phyloP scores from a whole-genome alignment of 2,113 vertebrate genomes.

The Corythaeola cristata region DNA sequence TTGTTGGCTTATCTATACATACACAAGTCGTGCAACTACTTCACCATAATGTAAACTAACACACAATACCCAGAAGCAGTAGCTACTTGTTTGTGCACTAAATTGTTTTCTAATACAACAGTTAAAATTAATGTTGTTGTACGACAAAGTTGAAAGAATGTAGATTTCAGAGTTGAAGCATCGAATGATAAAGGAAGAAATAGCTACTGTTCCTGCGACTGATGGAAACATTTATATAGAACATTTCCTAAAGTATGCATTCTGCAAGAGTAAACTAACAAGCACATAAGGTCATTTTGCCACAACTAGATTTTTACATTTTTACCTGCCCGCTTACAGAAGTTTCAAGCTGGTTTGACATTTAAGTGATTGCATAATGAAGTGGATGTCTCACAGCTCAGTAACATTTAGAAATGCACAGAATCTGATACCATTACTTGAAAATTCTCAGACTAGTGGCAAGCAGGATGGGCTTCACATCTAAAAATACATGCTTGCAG shows the following conservation, averaged over 20 bases:
- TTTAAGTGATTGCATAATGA: slow-evolving; percentile 60
- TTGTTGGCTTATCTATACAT: slow-evolving; percentile 81
- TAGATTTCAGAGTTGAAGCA: neutral
- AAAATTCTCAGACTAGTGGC: slow-evolving; percentile 38
- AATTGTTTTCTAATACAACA: neutral
- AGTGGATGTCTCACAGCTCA: slow-evolving; percentile 40
- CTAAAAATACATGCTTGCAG: slow-evolving; percentile 20
- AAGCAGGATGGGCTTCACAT: slow-evolving; percentile 47
- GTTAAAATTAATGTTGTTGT: slow-evolving; percentile 1
- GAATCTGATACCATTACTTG: slow-evolving; percentile 21
- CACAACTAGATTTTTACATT: slow-evolving; percentile 46
- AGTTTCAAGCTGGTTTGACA: slow-evolving; percentile 60
- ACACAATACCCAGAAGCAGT: slow-evolving; percentile 68
- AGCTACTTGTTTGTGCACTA: slow-evolving; percentile 56
- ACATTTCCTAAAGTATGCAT: slow-evolving; percentile 55
- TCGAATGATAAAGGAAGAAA: neutral
- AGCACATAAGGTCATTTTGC: slow-evolving; percentile 31
- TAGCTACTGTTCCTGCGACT: slow-evolving; percentile 73
- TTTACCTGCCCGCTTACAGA: slow-evolving; percentile 66
- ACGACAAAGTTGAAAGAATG: slow-evolving; percentile 11
- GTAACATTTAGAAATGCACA: slow-evolving; percentile 56
- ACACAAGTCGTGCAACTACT: slow-evolving; percentile 79
- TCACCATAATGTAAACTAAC: slow-evolving; percentile 71
- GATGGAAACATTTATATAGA: slow-evolving; percentile 51
- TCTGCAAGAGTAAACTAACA: slow-evolving; percentile 67